Evolutionary conservation across 2,113 vertebrate genomes (phyloP).

Genomic region (Cercopithecus mona): DNA sequence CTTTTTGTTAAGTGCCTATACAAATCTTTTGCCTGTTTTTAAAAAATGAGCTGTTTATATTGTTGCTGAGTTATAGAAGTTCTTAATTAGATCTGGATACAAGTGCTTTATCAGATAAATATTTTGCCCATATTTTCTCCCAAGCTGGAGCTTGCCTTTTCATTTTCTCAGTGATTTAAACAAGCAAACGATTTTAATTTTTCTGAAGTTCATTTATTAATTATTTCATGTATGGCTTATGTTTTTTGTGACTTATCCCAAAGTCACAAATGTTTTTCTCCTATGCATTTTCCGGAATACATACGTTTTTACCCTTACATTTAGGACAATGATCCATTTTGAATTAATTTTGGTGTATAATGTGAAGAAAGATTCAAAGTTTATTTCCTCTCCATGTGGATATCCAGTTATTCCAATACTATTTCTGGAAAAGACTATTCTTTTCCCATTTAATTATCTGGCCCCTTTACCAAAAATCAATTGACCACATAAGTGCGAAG

Average conservation of each 20-base stretch:
- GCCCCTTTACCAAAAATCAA: conserved; percentile 51
- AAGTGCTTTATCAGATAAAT: conserved; percentile 27
- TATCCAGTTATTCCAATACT: not conserved
- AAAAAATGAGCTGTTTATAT: not conserved
- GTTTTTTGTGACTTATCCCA: not conserved
- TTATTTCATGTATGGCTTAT: not conserved
- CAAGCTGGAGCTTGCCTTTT: not conserved
- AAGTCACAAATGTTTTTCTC: not conserved
- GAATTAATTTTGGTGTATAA: conserved; percentile 10
- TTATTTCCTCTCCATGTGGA: conserved; percentile 12
- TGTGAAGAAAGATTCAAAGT: conserved; percentile 1
- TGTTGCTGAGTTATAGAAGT: not conserved
- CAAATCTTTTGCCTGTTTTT: not conserved
- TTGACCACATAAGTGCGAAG: not conserved
- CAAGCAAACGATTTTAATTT: not conserved
- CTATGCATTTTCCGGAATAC: not conserved
- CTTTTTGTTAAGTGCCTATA: conserved; percentile 4
- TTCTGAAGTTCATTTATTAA: not conserved
- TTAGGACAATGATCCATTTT: not conserved
- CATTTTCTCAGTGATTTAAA: conserved; percentile 32
- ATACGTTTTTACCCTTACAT: not conserved
- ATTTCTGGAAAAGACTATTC: not conserved
- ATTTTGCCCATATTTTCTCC: not conserved
- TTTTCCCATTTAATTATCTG: conserved; percentile 41
- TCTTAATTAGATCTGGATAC: not conserved